A percentile compares a stretch with the other conserved stretches of the same genome.
These are phyloP conservation scores for Cheirogaleus major DNA, from an alignment of 2,797 vertebrate species.

Conservation along the genomic window DNA sequence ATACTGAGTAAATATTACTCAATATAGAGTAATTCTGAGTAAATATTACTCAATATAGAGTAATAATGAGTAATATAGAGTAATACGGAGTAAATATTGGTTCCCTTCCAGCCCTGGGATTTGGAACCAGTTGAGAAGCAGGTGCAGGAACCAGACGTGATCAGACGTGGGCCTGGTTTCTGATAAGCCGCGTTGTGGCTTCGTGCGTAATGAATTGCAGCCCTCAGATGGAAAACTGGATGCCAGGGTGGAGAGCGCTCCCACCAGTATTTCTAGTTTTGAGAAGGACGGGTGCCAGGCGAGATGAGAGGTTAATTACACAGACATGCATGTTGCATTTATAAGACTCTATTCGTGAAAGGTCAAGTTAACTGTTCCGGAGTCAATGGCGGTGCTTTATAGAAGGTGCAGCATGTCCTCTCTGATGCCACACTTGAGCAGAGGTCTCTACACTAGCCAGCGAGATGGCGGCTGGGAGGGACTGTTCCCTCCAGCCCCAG, in stretches of 20 bases:
- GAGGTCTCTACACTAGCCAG: neutral
- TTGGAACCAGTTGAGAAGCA: neutral
- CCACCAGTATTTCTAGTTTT: neutral
- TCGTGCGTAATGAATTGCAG: accelerated
- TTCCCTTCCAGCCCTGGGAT: neutral
- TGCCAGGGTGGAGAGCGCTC: no score
- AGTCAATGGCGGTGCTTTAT: neutral
- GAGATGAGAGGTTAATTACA: neutral
- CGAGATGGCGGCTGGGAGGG: neutral
- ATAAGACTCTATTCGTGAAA: neutral
- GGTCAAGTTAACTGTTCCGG: neutral
- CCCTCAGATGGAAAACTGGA: neutral
- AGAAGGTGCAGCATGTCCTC: accelerated
- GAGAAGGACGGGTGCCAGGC: neutral
- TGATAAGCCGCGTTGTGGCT: neutral
- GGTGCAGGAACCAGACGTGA: neutral
- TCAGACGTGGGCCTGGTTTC: neutral
- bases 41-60: neutral
- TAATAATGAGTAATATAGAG: neutral
- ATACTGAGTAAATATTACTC: neutral
- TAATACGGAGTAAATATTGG: neutral
- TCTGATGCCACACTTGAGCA: accelerated
- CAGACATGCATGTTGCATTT: accelerated
- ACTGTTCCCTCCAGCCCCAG: neutral
- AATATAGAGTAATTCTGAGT: neutral